phyloP scores from a whole-genome alignment of 2,888 invertebrate genomes.

The Mythimna ferrago region DNA sequence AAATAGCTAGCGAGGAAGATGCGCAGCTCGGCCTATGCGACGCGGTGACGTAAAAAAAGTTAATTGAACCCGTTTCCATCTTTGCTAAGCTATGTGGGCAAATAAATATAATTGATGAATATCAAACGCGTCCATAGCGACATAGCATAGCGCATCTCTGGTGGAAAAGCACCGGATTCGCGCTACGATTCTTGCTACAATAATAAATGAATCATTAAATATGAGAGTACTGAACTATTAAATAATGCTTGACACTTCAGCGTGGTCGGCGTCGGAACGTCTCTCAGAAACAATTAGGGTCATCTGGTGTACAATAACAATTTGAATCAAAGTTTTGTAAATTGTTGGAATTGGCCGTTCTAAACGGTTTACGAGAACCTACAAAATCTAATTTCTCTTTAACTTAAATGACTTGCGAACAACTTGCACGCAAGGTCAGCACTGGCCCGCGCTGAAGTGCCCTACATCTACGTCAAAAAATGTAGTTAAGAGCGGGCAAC shows the following conservation, averaged over 20 bases:
- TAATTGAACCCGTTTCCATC: too few species aligned
- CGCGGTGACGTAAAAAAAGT: too few species aligned
- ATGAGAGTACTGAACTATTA: constrained; percentile 22
- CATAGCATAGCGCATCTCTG: too few species aligned
- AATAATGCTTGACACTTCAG: constrained; percentile 8
- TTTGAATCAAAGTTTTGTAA: constrained; percentile 40
- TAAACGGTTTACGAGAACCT: constrained; percentile 42
- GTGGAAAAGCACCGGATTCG: background rate
- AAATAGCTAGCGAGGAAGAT: too few species aligned
- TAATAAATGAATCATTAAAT: constrained; percentile 6
- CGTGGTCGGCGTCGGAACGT: background rate
- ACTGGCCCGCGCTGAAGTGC: background rate
- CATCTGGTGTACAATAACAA: constrained; percentile 36
- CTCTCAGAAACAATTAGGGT: constrained; percentile 28
- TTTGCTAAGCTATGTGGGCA: too few species aligned
- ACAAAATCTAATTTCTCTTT: constrained; percentile 40
- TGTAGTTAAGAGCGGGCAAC: background rate
- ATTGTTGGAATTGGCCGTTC: constrained; percentile 37
- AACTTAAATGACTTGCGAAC: constrained; percentile 47
- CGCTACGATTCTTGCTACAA: background rate
- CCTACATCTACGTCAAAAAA: background rate
- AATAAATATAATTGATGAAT: too few species aligned
- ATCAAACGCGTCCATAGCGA: too few species aligned
- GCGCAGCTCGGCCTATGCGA: too few species aligned
- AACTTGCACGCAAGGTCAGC: constrained; percentile 31